Percentiles rank a stretch among this genome's conserved stretches.
Conservation (phyloP, 2,113 vertebrate genomes). For the Ranitomeya variabilis region DNA sequence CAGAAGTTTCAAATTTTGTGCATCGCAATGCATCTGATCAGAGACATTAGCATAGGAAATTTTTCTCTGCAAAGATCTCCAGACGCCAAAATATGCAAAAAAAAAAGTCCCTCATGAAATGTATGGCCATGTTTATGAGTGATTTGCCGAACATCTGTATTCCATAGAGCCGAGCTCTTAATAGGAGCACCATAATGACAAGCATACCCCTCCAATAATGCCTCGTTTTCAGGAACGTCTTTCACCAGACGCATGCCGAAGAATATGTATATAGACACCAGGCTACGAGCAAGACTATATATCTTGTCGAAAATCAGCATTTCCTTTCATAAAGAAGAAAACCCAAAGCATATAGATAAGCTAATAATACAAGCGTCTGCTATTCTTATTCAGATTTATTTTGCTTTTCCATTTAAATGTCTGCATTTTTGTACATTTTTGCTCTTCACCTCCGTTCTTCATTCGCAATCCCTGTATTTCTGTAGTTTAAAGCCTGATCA, state of each 20-base stretch:
- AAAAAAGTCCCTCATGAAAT: constrained; percentile 33
- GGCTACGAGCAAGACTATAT: constrained; percentile 65
- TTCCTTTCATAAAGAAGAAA: constrained; percentile 67
- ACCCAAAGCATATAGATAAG: constrained; percentile 69
- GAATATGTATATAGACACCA: constrained; percentile 65
- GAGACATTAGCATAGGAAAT: constrained; percentile 35
- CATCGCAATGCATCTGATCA: constrained; percentile 44
- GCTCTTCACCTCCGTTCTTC: constrained; percentile 74
- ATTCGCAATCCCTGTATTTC: constrained; percentile 67
- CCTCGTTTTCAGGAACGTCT: constrained; percentile 61
- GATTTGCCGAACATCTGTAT: constrained; percentile 38
- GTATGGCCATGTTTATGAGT: constrained; percentile 38
- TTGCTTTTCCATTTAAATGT: constrained; percentile 70
- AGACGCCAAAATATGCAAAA: constrained; percentile 34
- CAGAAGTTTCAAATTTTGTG: constrained; percentile 30
- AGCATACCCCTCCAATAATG: constrained; percentile 44
- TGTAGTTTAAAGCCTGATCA: constrained; percentile 74
- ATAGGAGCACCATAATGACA: constrained; percentile 25
- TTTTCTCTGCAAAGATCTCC: constrained; percentile 21
- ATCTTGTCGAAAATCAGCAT: constrained; percentile 73
- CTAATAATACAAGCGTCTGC: constrained; percentile 65
- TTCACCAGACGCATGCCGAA: constrained; percentile 51
- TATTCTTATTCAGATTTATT: constrained; percentile 69
- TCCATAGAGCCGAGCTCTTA: neutral
- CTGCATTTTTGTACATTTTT: constrained; percentile 63